Percentiles rank a stretch among this genome's conserved stretches.
Evolutionary conservation across 2,113 vertebrate species (phyloP).

Genomic region (Salvator merianae): DNA sequence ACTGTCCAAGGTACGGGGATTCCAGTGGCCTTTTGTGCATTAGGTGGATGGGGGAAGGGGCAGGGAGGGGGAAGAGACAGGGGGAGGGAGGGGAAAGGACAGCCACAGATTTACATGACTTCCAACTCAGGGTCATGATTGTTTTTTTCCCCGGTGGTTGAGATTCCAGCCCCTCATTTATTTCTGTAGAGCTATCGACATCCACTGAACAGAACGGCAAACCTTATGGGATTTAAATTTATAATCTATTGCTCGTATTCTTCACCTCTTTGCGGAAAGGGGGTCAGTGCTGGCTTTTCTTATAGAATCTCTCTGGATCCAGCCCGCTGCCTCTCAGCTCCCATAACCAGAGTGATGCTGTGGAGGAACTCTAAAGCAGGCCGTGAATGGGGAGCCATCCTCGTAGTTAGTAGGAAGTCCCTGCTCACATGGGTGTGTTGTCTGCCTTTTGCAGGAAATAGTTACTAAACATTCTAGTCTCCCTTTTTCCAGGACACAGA

Average conservation of each 20-base stretch:
- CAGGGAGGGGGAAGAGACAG: no score
- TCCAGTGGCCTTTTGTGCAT: rapidly evolving
- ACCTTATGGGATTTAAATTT: not conserved
- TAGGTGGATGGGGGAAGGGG: no score
- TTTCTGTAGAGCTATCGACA: not conserved
- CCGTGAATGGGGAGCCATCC: not conserved
- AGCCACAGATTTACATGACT: no score
- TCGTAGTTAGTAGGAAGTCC: not conserved
- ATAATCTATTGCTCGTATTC: not conserved
- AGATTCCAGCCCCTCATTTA: not conserved
- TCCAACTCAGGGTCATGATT: not conserved
- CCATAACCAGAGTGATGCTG: not conserved
- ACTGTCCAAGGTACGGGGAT: conserved; percentile 89
- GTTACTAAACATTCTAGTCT: not conserved
- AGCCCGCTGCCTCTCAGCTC: not conserved
- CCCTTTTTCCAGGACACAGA: not conserved
- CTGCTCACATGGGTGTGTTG: not conserved
- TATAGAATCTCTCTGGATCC: no score
- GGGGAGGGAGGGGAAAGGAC: no score
- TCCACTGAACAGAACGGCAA: not conserved
- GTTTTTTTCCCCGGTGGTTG: not conserved
- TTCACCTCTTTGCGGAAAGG: not conserved
- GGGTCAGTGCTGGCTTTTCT: no score
- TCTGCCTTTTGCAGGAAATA: not conserved
- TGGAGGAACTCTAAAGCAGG: no score